Evolutionary conservation across 2,113 vertebrate genomes (phyloP), one percentile per base, ranked within the genome.

Genomic region (Oncorhynchus clarkii): DNA sequence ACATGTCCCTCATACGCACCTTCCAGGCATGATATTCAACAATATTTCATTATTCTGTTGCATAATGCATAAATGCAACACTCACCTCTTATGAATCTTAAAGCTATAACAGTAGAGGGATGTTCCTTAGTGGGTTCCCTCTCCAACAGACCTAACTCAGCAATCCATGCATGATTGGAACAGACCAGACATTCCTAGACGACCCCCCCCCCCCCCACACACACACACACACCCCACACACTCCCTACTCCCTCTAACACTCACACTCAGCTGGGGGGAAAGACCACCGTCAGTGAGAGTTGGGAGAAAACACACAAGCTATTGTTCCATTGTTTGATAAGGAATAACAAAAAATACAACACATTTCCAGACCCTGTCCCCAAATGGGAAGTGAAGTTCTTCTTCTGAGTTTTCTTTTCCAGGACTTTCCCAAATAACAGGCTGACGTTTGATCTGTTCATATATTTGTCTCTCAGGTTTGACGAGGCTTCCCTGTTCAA

Each of bases 311-410:
- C 86, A 89, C 74, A 78, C 74, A 75, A 82, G 84, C 90, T 88
- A 93, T 94, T 93, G 90, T 94, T 92, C 88, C 87, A 93, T 92
- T 93, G 90, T 94, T 91, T 91, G 86, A 91, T 91, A 86, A 88
- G 88, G 83, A 90, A 92, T 91, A 91, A 89, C 89, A 90, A 87
- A 85, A 90, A 90, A 45, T 80, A 89, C 88, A 90, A 88, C 91
- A 88, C 89, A 89, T 91, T 90, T 91, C 88, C 88, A 91, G 82
- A 83, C 49, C 71, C 75, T 82, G 87, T 89, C 85, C 87, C 82
- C 79, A 88, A 81, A 87, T 82, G 85, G 88, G 90, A 91, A 90
- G 79, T 78, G 82, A 87, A 88, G 84, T 87, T 79, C 12, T 83
- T 80, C 82, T 89, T 89, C 78, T 54, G 48, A 57, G 71, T 72